Conservation (phyloP, 2,113 vertebrate species). For the Calyptommatus sinebrachiatus region DNA sequence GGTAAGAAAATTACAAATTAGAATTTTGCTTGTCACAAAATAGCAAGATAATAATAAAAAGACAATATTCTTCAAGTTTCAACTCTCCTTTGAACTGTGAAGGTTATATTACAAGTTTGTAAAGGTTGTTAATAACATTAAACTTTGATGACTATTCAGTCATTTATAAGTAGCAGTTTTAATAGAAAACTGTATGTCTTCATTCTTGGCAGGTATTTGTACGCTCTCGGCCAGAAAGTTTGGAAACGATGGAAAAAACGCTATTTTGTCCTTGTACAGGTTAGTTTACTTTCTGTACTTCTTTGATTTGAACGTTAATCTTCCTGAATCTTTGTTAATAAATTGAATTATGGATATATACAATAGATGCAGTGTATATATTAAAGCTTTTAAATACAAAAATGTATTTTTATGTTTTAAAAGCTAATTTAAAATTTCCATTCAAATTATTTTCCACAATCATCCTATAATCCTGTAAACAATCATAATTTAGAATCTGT, state of each 20-base stretch:
- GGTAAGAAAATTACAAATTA: background rate
- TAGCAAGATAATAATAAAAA: background rate
- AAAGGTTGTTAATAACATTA: background rate
- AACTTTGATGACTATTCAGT: no score
- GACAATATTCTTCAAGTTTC: background rate
- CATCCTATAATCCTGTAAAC: background rate
- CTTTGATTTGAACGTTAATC: background rate
- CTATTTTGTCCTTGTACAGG: slow-evolving; percentile 98
- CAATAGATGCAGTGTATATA: background rate
- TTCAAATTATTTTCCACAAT: background rate
- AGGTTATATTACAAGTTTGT: background rate
- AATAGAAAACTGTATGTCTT: slow-evolving; percentile 30
- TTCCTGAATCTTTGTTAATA: background rate
- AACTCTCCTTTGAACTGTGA: background rate
- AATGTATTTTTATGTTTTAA: background rate
- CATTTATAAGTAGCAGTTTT: background rate
- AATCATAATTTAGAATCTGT: background rate
- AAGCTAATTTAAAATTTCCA: background rate
- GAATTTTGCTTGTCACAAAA: background rate
- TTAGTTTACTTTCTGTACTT: slow-evolving; percentile 60
- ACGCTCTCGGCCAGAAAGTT: slow-evolving; percentile 90
- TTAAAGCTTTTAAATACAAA: no score
- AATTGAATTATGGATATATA: background rate
- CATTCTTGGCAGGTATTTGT: slow-evolving; percentile 81
- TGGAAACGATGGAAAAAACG: slow-evolving; percentile 98